phyloP scores from a whole-genome alignment of 2,888 invertebrate species.

The Entomobrya proxima region DNA sequence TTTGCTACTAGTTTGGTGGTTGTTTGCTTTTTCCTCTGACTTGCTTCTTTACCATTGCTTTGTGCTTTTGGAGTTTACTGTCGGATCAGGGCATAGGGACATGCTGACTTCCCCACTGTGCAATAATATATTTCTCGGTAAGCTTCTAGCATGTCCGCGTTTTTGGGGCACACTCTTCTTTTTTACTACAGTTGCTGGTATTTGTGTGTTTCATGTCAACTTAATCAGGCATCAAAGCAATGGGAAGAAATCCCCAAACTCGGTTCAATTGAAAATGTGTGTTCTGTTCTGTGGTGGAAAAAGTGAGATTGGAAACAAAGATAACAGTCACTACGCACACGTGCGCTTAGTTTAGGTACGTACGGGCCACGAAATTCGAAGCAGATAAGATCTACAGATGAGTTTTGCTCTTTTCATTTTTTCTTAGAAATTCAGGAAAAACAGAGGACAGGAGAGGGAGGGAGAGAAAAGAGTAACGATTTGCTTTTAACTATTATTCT shows the following conservation, averaged over 20 bases:
- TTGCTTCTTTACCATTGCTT: neutral
- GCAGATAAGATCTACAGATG: constrained; percentile 15
- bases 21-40: neutral
- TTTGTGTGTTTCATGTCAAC: neutral
- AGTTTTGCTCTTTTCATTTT: too few species aligned
- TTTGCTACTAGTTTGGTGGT: neutral
- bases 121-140: neutral
- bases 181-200: neutral
- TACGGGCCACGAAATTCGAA: neutral
- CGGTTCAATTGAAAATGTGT: neutral
- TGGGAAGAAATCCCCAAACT: neutral
- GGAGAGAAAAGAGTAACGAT: neutral
- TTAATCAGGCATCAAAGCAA: constrained; percentile 1
- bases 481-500: constrained; percentile 1
- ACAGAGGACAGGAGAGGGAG: neutral
- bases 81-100: neutral
- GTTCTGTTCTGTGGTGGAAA: neutral
- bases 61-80: neutral
- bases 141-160: neutral
- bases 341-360: too few species aligned
- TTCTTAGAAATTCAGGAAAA: neutral
- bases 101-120: neutral
- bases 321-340: neutral
- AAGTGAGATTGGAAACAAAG: neutral
- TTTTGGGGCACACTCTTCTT: neutral